phyloP scores from a whole-genome alignment of 2,797 vertebrate genomes.

The Euphonia xanthogaster region DNA sequence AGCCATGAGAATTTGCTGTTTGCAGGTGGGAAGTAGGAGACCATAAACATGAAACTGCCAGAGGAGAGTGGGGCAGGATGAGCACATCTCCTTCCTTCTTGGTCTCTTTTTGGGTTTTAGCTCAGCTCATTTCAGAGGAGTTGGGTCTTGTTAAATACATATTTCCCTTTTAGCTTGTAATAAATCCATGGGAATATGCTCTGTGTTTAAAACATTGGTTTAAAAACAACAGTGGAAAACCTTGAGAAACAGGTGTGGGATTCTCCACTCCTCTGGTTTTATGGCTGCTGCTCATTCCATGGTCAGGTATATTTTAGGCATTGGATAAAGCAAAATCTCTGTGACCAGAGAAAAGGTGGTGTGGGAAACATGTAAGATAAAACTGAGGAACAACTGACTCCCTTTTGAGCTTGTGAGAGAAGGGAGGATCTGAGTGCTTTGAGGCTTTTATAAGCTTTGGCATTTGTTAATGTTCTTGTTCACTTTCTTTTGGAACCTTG shows the following conservation, averaged over 20 bases:
- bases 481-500: slow-evolving; percentile 4
- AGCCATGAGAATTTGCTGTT: neutral
- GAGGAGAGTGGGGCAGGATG: neutral
- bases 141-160: neutral
- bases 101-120: neutral
- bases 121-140: neutral
- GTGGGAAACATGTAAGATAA: neutral
- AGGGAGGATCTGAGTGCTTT: neutral
- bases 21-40: neutral
- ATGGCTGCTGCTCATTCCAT: neutral
- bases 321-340: neutral
- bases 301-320: neutral
- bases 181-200: neutral
- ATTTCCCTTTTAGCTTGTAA: neutral
- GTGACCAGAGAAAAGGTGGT: neutral
- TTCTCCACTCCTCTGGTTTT: neutral
- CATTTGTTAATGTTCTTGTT: neutral
- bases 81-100: neutral
- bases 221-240: neutral
- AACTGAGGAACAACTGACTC: neutral
- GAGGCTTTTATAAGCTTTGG: slow-evolving; percentile 2
- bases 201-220: neutral
- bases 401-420: neutral
- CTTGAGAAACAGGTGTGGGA: neutral
- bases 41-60: neutral